Percentiles rank a stretch among this genome's conserved stretches.
Evolutionary conservation across 2,113 vertebrate genomes (phyloP).

Genomic region (Capreolus pygargus): DNA sequence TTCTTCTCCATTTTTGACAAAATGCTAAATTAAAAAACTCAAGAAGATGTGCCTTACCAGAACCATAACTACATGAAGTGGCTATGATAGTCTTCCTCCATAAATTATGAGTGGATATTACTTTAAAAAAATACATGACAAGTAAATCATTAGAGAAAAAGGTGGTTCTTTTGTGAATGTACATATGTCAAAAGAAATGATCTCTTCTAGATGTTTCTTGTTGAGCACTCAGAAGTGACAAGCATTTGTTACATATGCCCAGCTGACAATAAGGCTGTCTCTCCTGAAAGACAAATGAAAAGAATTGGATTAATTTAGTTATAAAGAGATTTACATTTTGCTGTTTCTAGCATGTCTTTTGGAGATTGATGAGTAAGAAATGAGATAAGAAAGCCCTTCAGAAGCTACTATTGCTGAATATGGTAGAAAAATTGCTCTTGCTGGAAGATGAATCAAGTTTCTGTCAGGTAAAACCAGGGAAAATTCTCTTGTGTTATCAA

Average conservation of each 20-base stretch:
- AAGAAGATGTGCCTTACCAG: neutral
- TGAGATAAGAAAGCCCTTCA: conserved; percentile 71
- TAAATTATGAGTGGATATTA: conserved; percentile 31
- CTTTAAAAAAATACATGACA: conserved; percentile 40
- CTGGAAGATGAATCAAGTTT: conserved; percentile 70
- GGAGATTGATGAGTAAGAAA: conserved; percentile 74
- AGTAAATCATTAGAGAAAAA: conserved; percentile 48
- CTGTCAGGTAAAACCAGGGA: conserved; percentile 71
- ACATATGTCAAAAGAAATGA: conserved; percentile 57
- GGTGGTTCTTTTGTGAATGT: conserved; percentile 56
- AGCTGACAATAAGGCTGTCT: conserved; percentile 63
- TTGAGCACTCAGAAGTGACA: conserved; percentile 44
- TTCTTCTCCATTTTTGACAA: conserved; percentile 51
- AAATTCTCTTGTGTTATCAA: conserved; percentile 75
- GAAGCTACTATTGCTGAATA: conserved; percentile 59
- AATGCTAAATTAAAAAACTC: conserved; percentile 41
- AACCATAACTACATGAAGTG: neutral
- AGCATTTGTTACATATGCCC: conserved; percentile 70
- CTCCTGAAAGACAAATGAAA: conserved; percentile 67
- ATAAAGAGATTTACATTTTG: conserved; percentile 77
- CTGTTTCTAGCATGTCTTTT: conserved; percentile 47
- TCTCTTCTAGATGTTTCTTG: conserved; percentile 58
- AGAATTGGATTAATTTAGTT: conserved; percentile 74
- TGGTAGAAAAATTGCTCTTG: conserved; percentile 64
- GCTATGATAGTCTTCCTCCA: neutral